These are phyloP conservation scores for Cryptops parisi DNA, from an alignment of 2,888 invertebrate genomes.

Conservation along the genomic window DNA sequence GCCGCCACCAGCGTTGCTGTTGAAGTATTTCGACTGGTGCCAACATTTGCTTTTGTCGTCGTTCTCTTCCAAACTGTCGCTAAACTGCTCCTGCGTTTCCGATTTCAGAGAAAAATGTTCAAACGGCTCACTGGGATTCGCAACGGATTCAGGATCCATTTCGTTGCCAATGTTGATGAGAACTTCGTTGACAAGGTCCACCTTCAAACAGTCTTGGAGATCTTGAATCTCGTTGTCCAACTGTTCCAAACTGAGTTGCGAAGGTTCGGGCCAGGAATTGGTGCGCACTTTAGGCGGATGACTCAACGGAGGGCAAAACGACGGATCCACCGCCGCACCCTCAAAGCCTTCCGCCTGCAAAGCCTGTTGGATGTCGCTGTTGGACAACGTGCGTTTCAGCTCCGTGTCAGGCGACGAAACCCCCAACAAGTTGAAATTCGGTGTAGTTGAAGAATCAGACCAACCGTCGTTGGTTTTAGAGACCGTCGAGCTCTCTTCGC, in stretches of 20 bases:
- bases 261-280: constrained; percentile 13
- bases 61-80: background rate
- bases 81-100: background rate
- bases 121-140: no score
- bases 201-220: constrained; percentile 11
- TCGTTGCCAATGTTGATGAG: background rate
- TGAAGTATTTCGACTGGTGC: background rate
- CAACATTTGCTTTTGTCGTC: background rate
- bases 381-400: constrained; percentile 10
- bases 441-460: background rate
- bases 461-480: no score
- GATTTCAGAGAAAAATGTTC: background rate
- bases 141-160: background rate
- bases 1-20: background rate
- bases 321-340: background rate
- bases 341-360: background rate
- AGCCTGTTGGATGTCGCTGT: constrained; percentile 10
- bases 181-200: constrained; percentile 9
- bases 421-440: background rate
- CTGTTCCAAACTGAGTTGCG: constrained; percentile 12
- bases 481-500: no score
- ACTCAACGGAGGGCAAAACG: background rate
- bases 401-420: background rate
- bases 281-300: constrained; percentile 5
- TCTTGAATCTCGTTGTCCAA: constrained; percentile 10